These are phyloP conservation scores for Rhabdomys pumilio DNA, from an alignment of 2,797 vertebrate species.

Conservation along the genomic window DNA sequence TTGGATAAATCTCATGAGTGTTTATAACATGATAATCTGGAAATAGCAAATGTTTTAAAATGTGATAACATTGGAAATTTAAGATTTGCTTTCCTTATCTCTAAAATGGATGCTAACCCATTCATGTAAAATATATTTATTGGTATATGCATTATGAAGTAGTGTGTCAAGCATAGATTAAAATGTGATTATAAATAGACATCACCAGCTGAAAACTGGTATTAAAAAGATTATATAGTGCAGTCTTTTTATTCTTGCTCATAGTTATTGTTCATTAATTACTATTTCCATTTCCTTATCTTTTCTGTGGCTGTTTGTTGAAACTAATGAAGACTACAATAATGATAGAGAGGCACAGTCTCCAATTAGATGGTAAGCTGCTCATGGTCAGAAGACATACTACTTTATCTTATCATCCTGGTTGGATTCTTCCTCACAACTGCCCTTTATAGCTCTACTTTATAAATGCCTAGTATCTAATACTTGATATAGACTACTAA, in stretches of 20 bases:
- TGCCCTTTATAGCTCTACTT: background rate
- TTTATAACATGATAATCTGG: background rate
- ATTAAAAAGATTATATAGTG: background rate
- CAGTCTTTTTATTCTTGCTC: background rate
- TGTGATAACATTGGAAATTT: background rate
- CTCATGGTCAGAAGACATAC: background rate
- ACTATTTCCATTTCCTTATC: background rate
- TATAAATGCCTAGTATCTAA: background rate
- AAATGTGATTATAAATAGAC: background rate
- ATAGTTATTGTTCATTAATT: background rate
- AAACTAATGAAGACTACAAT: background rate
- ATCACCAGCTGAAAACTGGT: background rate
- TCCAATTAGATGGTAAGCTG: background rate
- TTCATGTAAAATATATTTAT: background rate
- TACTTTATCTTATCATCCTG: background rate
- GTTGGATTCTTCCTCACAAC: background rate
- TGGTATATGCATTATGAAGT: background rate
- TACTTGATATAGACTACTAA: background rate
- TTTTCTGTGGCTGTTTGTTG: background rate
- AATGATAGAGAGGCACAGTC: background rate
- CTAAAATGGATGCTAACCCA: background rate
- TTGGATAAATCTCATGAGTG: background rate
- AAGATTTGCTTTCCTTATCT: slow-evolving; percentile 20
- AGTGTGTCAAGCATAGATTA: background rate
- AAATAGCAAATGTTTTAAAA: background rate